phyloP scores from a whole-genome alignment of 1,140 invertebrate genomes.

The Drosophila ananassae region DNA sequence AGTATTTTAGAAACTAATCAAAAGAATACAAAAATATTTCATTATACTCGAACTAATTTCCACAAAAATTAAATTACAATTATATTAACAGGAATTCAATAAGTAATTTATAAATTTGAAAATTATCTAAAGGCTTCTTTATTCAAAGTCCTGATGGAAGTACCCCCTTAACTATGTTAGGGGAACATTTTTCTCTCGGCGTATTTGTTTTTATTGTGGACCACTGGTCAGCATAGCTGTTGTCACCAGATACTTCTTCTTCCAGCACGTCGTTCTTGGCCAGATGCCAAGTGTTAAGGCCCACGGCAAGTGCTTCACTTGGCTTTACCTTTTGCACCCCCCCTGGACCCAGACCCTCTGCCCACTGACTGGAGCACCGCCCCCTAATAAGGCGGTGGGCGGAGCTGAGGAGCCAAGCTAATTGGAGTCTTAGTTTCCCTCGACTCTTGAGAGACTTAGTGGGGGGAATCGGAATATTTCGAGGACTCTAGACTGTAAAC shows the following conservation, averaged over 20 bases:
- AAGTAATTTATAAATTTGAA: no score
- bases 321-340: slow-evolving; percentile 6
- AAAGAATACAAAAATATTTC: no score
- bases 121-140: no score
- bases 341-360: not conserved
- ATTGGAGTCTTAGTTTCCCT: slow-evolving; percentile 41
- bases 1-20: no score
- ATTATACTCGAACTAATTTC: no score
- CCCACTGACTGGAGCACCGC: slow-evolving; percentile 17
- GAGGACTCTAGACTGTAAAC: slow-evolving; percentile 18
- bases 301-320: slow-evolving; percentile 68
- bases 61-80: no score
- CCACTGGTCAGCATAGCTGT: slow-evolving; percentile 17
- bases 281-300: slow-evolving; percentile 69
- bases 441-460: not conserved
- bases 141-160: not conserved
- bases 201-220: slow-evolving; percentile 8
- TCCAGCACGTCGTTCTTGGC: slow-evolving; percentile 21
- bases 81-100: no score
- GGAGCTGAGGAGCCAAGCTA: slow-evolving; percentile 38
- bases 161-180: not conserved
- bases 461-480: slow-evolving; percentile 27
- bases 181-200: not conserved
- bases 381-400: slow-evolving; percentile 30
- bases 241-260: slow-evolving; percentile 63